Evolutionary conservation across 2,888 invertebrate genomes (phyloP).

Genomic region (Macropis europaea): DNA sequence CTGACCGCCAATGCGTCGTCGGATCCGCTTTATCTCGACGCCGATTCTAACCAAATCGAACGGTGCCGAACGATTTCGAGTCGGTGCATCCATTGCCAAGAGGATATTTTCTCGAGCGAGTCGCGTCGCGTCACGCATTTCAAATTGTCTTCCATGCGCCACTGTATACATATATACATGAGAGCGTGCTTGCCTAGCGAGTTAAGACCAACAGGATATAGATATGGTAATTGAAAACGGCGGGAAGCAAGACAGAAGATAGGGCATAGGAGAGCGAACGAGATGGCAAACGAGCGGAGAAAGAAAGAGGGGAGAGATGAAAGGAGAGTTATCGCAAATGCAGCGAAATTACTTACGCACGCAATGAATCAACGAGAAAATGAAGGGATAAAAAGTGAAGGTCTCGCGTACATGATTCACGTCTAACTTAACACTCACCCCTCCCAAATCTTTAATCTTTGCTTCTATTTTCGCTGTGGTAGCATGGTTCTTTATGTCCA

Average conservation of each 20-base stretch:
- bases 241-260: conserved; percentile 29
- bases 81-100: too few species aligned
- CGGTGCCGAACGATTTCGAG: too few species aligned
- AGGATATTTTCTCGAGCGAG: too few species aligned
- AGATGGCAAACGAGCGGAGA: neutral
- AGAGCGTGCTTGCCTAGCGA: neutral
- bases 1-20: too few species aligned
- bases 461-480: conserved; percentile 85
- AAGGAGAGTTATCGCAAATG: conserved; percentile 4
- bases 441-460: conserved; percentile 87
- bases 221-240: conserved; percentile 29
- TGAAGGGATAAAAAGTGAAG: conserved; percentile 2
- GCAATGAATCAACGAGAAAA: conserved; percentile 34
- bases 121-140: too few species aligned
- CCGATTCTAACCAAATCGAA: too few species aligned
- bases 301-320: neutral
- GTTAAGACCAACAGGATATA: conserved; percentile 16
- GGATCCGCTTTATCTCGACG: too few species aligned
- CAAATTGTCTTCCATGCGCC: too few species aligned
- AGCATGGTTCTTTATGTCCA: conserved; percentile 88
- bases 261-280: neutral
- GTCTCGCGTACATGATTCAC: neutral
- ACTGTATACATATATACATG: too few species aligned
- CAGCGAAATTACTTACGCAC: conserved; percentile 17
- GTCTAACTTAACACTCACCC: conserved; percentile 81